Evolutionary conservation across 2,113 vertebrate genomes (phyloP), one percentile per base, ranked within the genome.

Genomic region (Gracilinanus agilis): DNA sequence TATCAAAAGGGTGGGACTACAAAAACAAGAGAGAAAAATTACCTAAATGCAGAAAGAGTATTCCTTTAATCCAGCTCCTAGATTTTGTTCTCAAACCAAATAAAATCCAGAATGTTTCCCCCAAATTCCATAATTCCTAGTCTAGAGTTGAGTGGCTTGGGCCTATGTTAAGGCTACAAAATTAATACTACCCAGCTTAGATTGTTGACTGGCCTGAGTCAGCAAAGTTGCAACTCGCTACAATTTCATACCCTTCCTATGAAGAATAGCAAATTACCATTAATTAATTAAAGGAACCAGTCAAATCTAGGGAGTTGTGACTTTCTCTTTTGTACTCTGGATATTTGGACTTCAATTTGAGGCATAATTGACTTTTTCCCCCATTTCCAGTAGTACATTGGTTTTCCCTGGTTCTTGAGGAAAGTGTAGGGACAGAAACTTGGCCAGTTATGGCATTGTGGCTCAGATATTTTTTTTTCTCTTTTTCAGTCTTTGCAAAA

Each of bases 401-500:
- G 54, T 40, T 83, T 94, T 53, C 61, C 53, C 67, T 88, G 16
- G 88, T 92, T 92, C 90, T 96, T 55, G 34, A 92, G 90, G 55
- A 90, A 55, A 1, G 0, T 54, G 8, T n/a, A 1, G 8, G 1
- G 40, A 92, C 75, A 34, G 16, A 83, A 27, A 3, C 9, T 93
- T 92, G 91, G 10, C 93, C 92, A 90, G 8, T 94, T 89, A 90
- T 34, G 11, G 1, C 89, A 90, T 93, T 90, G 44, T 53, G 90
- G 91, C 88, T 56, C 27, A 61, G 90, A 83, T 40, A 44, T 8
- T 25, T 90, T 90, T n/a, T 93, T 96, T 94, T 98, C 55, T 98
- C 29, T 97, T 9, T 96, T 96, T 92, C 98, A 99, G 99, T 99
- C 99, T 96, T 98, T 99, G 96, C 99, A 99, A 98, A 99, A 99